Conservation (phyloP, 2,888 invertebrate species). For the Acronicta alni region DNA sequence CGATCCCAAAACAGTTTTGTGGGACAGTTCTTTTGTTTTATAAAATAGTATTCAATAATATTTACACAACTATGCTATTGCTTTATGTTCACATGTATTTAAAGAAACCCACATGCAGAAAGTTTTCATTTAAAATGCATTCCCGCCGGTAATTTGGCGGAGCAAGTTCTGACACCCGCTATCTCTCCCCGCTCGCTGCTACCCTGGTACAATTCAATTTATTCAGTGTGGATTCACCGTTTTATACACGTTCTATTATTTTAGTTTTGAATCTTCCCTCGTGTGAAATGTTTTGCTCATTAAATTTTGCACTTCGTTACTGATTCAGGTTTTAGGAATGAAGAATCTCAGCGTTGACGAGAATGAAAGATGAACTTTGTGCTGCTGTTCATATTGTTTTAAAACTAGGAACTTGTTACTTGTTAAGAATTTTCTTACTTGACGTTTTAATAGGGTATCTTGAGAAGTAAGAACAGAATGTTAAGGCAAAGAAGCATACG, state of each 20-base stretch:
- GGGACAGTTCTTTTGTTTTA: too few species aligned
- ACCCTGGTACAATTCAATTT: constrained; percentile 57
- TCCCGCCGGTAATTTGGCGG: constrained; percentile 41
- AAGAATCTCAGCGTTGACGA: background rate
- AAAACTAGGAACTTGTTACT: too few species aligned
- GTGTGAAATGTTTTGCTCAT: constrained; percentile 38
- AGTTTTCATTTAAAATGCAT: constrained; percentile 57
- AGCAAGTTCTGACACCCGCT: constrained; percentile 47
- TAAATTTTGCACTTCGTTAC: constrained; percentile 18
- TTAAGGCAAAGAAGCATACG: too few species aligned
- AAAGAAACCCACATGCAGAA: constrained; percentile 3
- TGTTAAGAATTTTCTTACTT: too few species aligned
- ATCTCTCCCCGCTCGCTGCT: constrained; percentile 36
- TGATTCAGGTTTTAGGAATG: background rate
- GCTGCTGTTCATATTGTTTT: too few species aligned
- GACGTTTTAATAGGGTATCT: too few species aligned
- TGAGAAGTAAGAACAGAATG: too few species aligned
- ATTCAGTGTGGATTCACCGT: constrained; percentile 47
- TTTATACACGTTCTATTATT: constrained; percentile 51
- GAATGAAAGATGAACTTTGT: background rate
- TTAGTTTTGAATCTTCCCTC: constrained; percentile 55
- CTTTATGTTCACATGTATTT: constrained; percentile 7
- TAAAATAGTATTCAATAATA: background rate
- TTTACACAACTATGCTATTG: constrained; percentile 7
- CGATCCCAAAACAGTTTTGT: too few species aligned